Evolutionary conservation across 2,113 vertebrate species (phyloP), one percentile per base, ranked within the genome.

Genomic region (Cochlearius cochlearius): DNA sequence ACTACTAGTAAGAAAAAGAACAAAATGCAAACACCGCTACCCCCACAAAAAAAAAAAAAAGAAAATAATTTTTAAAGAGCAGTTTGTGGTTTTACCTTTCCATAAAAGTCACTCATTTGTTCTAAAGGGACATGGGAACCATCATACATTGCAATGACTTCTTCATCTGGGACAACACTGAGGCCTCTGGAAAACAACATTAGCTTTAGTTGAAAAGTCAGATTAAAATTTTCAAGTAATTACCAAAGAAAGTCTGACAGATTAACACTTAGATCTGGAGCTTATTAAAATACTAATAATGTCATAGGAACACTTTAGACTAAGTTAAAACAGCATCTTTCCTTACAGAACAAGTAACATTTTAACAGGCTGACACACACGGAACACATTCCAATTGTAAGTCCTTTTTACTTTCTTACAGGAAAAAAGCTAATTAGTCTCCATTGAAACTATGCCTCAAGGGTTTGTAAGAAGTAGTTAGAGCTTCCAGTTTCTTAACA

Each of bases 91-190:
- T 59, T 97, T 94, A 99, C 99, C 99, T 99, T 99, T 92, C 99
- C 99, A 66, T 99, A 99, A 76, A 99, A 99, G 97, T 99, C 99
- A 52, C 99, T 99, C 99, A 99, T 99, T 95, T 98, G 99, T 82
- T 99, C 99, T 79, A 99, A 96, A 72, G 99, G 99, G 34, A 99
- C 99, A 5, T 99, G 99, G 41, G 98, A 98, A 20, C 99, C 99
- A 96, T 99, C 99, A 12, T 99, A 99, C 99, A 99, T 99, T 62
- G 99, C 99, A 76, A 99, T 99, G 39, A 99, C 99, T 97, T 99
- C 99, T 81, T 99, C 98, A 53, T 99, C 99, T 4, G 99, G 97
- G 62, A 99, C 99, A 56, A 99, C 99, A 29, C 98, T 97, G 97
- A 99, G 98, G 91, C 99, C 99, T 97, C 99, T 99, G 90, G 56